Conservation (phyloP, 1,140 invertebrate species). For the Caerostris extrusa region DNA sequence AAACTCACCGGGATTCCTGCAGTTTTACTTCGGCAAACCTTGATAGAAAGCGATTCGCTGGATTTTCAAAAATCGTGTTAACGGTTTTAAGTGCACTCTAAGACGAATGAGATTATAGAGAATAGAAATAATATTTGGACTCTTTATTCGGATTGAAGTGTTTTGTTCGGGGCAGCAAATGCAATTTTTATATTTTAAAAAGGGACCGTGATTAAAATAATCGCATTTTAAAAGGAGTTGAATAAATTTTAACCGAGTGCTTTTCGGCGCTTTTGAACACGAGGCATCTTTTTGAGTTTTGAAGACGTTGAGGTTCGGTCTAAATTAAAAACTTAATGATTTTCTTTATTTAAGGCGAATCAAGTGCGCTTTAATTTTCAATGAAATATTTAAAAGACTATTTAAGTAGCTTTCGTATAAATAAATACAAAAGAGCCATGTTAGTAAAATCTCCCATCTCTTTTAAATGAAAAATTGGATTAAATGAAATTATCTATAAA, state of each 20-base stretch:
- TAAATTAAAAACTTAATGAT: slow-evolving; percentile 27
- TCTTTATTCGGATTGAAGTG: slow-evolving; percentile 14
- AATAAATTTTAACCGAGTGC: neutral
- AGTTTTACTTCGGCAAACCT: neutral
- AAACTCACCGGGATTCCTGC: slow-evolving; percentile 10
- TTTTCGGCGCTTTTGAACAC: neutral
- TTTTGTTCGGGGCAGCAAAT: slow-evolving; percentile 1
- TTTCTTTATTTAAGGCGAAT: neutral
- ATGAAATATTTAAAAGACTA: neutral
- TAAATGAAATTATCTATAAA: too few species aligned
- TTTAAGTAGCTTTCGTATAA: neutral
- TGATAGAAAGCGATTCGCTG: slow-evolving; percentile 11
- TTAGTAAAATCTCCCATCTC: too few species aligned
- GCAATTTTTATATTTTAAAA: slow-evolving; percentile 12
- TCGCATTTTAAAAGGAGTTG: neutral
- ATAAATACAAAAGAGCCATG: too few species aligned
- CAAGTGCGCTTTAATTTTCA: neutral
- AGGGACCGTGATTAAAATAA: neutral
- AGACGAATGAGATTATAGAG: neutral
- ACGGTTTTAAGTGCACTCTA: slow-evolving; percentile 30
- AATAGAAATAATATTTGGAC: slow-evolving; percentile 30
- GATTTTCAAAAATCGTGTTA: neutral
- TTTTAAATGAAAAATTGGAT: too few species aligned
- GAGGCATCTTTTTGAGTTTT: neutral
- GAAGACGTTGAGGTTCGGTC: neutral